phyloP scores from a whole-genome alignment of 1,140 invertebrate species.

The Armadillidium nasatum region DNA sequence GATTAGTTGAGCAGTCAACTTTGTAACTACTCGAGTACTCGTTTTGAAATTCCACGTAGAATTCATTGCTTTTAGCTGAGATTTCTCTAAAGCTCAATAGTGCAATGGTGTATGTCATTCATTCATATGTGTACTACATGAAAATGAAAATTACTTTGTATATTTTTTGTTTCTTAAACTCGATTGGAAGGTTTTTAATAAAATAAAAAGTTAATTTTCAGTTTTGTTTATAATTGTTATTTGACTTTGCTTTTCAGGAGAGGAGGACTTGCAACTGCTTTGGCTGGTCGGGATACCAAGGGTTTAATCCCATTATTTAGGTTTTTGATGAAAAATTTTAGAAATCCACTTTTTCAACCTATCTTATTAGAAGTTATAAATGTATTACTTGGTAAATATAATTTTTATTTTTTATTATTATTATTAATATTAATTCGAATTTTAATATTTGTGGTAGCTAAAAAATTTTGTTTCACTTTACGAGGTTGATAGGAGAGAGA shows the following conservation, averaged over 20 bases:
- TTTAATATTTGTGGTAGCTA: no score
- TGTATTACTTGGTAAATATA: slow-evolving; percentile 32
- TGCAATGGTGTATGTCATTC: neutral
- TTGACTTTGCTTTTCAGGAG: slow-evolving; percentile 17
- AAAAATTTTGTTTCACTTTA: no score
- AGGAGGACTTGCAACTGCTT: slow-evolving; percentile 36
- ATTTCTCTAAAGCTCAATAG: no score
- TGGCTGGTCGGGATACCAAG: slow-evolving; percentile 35
- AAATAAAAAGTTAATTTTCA: neutral
- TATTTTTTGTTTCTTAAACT: neutral
- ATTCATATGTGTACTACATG: neutral
- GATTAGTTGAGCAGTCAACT: no score
- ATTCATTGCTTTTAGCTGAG: no score
- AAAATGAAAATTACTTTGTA: neutral
- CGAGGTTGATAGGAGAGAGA: no score
- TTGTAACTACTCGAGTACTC: no score
- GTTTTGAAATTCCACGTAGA: no score
- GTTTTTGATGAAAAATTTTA: slow-evolving; percentile 35
- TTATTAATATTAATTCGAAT: no score
- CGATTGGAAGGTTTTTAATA: neutral
- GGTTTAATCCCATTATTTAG: slow-evolving; percentile 29
- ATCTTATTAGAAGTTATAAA: slow-evolving; percentile 31
- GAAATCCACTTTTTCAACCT: slow-evolving; percentile 35
- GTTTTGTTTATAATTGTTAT: neutral
- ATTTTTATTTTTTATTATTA: no score